Conservation (phyloP, 2,113 vertebrate genomes). For the Rhipidura dahli region DNA sequence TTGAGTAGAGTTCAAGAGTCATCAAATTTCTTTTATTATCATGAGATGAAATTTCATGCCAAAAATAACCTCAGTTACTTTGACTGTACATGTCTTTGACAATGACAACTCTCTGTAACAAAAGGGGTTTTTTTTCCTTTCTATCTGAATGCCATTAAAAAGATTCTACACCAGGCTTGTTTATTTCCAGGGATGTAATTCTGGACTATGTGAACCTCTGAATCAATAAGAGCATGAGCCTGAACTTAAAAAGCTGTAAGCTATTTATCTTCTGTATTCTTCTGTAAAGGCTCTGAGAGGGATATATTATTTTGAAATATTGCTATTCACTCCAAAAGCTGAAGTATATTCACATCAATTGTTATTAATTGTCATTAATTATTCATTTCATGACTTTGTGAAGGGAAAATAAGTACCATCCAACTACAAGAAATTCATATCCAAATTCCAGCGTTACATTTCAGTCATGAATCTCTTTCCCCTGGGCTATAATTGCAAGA, state of each 20-base stretch:
- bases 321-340: neutral
- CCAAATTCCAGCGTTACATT: neutral
- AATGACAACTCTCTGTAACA: neutral
- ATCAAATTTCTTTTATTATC: neutral
- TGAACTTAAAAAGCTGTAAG: constrained; percentile 6
- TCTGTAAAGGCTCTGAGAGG: neutral
- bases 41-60: neutral
- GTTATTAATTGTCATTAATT: constrained; percentile 47
- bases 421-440: constrained; percentile 3
- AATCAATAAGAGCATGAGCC: neutral
- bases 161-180: neutral
- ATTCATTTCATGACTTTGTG: constrained; percentile 15
- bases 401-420: constrained; percentile 16
- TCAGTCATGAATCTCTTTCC: constrained; percentile 15
- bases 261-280: neutral
- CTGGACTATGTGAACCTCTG: neutral
- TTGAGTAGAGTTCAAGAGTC: neutral
- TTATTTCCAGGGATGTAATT: neutral
- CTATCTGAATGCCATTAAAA: neutral
- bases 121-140: neutral
- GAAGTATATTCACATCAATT: neutral
- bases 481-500: neutral
- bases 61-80: neutral
- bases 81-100: neutral
- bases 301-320: constrained; percentile 11